Evolutionary conservation across 2,113 vertebrate genomes (phyloP).

Genomic region (Hiodon alosoides): DNA sequence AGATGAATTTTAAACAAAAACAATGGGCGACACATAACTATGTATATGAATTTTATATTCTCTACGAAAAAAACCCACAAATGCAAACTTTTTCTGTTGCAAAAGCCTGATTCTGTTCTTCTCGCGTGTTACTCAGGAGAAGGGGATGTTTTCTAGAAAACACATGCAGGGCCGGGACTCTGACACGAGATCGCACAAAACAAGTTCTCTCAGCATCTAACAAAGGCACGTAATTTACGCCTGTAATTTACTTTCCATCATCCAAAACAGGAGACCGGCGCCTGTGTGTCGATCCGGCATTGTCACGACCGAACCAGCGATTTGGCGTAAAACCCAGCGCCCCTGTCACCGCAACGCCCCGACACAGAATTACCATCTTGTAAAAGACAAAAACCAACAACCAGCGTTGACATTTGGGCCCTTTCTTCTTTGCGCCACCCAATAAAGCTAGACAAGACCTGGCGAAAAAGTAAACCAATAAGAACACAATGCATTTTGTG

Average conservation of each 20-base stretch:
- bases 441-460: constrained; percentile 32
- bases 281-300: too few species aligned
- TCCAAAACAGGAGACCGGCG: neutral
- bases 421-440: constrained; percentile 31
- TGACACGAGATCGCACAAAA: neutral
- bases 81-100: too few species aligned
- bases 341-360: neutral
- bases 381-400: constrained; percentile 45
- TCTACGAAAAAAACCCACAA: too few species aligned
- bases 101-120: too few species aligned
- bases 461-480: constrained; percentile 64
- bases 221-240: neutral
- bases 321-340: neutral
- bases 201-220: neutral
- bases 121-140: too few species aligned
- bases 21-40: too few species aligned
- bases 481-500: constrained; percentile 65
- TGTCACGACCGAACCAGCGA: too few species aligned
- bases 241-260: neutral
- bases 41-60: too few species aligned
- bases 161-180: neutral
- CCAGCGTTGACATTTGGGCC: constrained; percentile 35
- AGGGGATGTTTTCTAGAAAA: neutral
- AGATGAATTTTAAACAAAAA: too few species aligned
- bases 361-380: constrained; percentile 13